phyloP scores from a whole-genome alignment of 53 echinoderm and acorn worm species.

The Mesocentrotus franciscanus region DNA sequence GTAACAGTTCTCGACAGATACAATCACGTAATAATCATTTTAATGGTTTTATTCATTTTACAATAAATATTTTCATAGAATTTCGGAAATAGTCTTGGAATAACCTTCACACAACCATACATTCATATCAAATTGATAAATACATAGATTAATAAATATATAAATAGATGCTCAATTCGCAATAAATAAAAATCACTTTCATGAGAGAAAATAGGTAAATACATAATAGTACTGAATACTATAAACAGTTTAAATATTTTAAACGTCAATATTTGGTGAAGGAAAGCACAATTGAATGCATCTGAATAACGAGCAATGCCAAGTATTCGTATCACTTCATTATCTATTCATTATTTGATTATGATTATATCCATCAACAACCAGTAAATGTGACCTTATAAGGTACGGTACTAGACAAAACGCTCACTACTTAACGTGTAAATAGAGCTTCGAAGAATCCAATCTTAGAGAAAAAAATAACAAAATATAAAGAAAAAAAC shows the following conservation, averaged over 20 bases:
- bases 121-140: not conserved
- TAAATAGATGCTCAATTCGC: slow-evolving; percentile 29
- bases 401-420: not conserved
- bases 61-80: not conserved
- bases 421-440: not conserved
- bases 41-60: not conserved
- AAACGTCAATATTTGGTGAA: not conserved
- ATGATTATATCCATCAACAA: not conserved
- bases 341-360: not conserved
- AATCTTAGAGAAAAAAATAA: not conserved
- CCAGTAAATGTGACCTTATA: not conserved
- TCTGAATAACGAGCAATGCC: not conserved
- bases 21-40: not conserved
- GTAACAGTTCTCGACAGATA: not conserved
- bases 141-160: slow-evolving; percentile 41
- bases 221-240: slow-evolving; percentile 46
- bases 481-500: too few species aligned
- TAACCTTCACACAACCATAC: not conserved
- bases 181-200: slow-evolving; percentile 26
- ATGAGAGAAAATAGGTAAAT: slow-evolving; percentile 11
- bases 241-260: not conserved
- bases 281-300: slow-evolving; percentile 28
- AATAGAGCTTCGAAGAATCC: not conserved
- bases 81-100: not conserved
- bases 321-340: not conserved